Evolutionary conservation across 2,888 invertebrate species (phyloP), one percentile per base, ranked within the genome.

Genomic region (Hymenopus coronatus): DNA sequence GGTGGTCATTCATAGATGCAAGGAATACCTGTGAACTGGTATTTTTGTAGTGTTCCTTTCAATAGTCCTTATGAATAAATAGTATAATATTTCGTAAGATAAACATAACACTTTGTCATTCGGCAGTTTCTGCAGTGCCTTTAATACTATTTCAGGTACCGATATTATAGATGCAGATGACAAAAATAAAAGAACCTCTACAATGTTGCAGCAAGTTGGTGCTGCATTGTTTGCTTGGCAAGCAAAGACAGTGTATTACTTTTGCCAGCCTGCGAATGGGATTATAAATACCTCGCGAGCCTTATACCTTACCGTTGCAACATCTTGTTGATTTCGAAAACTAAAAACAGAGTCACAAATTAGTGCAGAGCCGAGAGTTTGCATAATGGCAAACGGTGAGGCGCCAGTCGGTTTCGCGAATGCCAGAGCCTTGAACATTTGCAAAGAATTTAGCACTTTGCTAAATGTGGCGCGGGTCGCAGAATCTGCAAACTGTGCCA

Each of bases 381-480:
- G 54, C 54, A 70, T 70, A 70, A 70, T 70, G 54, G 54, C 54
- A 70, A 70, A 70, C 25, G 54, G 54, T 70, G 25, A 20, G 54
- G 54, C 54, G 54, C 54, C 54, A 70, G 25, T 70, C 54, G 20
- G 54, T 15, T 70, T 70, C 20, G 54, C 54, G 54, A 70, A 70
- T 70, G 54, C 54, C 54, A 70, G 54, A 70, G 15, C 54, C 54
- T 70, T 70, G 87, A 87, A 82, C 82, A 87, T 87, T 87, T 87
- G 87, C 87, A 87, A 33, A 82, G 82, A 87, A 87, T 87, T 87
- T 87, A 87, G 87, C 82, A 87, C 87, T 87, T 33, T 82, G 87
- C 87, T 87, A 87, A 87, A 87, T 87, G 82, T 87, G 82, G 87
- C 82, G n/a, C 40, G 82, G 54, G 54, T 70, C 25, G 15, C 20